Conservation (phyloP, 2,113 vertebrate species). For the Setophaga coronata region DNA sequence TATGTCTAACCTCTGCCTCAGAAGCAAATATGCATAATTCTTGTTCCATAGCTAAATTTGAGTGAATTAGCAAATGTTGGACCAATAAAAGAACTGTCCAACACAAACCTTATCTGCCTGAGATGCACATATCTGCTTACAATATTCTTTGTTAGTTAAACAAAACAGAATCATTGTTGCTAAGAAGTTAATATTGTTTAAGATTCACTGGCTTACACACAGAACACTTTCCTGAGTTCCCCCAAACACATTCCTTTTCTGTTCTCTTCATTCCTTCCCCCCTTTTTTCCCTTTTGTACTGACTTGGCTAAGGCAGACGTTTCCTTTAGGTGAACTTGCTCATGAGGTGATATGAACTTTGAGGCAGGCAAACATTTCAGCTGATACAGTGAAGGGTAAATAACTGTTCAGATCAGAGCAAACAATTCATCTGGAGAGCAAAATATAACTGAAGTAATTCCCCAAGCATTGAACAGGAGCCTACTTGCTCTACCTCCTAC, state of each 20-base stretch:
- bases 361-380: background rate
- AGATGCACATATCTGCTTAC: conserved; percentile 41
- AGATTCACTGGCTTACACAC: conserved; percentile 27
- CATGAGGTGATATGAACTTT: background rate
- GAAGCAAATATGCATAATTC: conserved; percentile 20
- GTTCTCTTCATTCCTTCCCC: background rate
- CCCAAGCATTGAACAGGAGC: background rate
- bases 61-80: conserved; percentile 31
- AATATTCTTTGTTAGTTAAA: conserved; percentile 62
- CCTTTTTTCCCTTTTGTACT: background rate
- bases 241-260: conserved; percentile 3
- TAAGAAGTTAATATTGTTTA: conserved; percentile 65
- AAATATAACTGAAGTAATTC: background rate
- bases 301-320: background rate
- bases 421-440: background rate
- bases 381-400: background rate
- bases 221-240: background rate
- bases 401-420: background rate
- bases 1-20: conserved; percentile 8
- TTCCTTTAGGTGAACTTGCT: background rate
- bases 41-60: conserved; percentile 32
- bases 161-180: conserved; percentile 64
- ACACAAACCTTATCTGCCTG: conserved; percentile 47
- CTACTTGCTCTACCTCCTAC: background rate
- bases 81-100: conserved; percentile 33